phyloP scores from a whole-genome alignment of 2,888 invertebrate genomes.

The Cecidostiba fungosa region DNA sequence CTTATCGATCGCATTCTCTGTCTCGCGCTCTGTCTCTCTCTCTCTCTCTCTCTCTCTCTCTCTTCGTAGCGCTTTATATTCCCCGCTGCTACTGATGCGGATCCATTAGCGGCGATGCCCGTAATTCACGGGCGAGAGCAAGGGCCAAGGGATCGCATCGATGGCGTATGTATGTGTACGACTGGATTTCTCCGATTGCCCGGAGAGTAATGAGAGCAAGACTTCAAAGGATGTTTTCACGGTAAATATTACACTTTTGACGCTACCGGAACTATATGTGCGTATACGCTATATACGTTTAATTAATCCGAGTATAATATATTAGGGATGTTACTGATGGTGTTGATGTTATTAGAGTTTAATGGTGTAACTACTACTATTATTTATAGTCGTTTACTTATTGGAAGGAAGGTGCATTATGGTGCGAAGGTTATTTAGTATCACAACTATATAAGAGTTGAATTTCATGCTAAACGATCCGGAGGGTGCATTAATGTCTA shows the following conservation, averaged over 20 bases:
- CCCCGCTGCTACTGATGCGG: constrained; percentile 33
- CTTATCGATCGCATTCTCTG: constrained; percentile 57
- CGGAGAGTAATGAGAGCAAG: background rate
- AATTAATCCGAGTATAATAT: background rate
- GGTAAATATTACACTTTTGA: background rate
- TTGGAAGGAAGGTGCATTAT: background rate
- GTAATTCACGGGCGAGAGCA: constrained; percentile 57
- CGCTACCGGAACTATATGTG: background rate
- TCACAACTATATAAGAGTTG: background rate
- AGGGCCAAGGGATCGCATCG: constrained; percentile 1
- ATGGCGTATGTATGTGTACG: background rate
- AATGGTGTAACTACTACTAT: no score
- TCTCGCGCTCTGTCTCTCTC: constrained; percentile 31
- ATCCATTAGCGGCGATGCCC: constrained; percentile 62
- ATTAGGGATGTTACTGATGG: no score
- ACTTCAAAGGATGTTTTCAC: constrained; percentile 1
- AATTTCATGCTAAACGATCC: constrained; percentile 1
- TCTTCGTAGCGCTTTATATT: background rate
- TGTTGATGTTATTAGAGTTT: no score
- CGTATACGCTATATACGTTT: background rate
- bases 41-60: constrained; percentile 7
- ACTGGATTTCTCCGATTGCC: background rate
- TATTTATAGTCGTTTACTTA: background rate
- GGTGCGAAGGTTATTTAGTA: background rate
- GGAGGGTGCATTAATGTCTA: constrained; percentile 5